Evolutionary conservation across 2,888 invertebrate genomes (phyloP).

Genomic region (Aplocera efformata): DNA sequence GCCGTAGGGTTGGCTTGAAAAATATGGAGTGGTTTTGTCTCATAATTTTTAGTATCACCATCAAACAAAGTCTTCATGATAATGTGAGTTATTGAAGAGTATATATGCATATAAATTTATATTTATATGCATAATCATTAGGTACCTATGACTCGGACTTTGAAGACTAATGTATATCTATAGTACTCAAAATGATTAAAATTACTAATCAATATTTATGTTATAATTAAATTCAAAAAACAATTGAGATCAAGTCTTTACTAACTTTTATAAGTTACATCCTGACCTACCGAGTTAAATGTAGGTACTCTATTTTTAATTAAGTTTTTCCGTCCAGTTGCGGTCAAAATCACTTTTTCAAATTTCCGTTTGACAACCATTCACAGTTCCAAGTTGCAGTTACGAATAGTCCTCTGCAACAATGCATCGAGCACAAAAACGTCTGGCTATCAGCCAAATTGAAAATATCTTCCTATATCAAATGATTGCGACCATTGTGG

Average conservation of each 20-base stretch:
- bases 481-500: conserved; percentile 55
- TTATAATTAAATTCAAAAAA: no score
- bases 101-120: no score
- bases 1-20: conserved; percentile 37
- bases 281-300: no score
- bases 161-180: no score
- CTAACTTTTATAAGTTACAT: no score
- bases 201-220: no score
- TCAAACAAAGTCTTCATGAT: conserved; percentile 43
- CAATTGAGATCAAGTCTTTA: no score
- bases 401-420: conserved; percentile 25
- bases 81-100: conserved; percentile 48
- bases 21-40: conserved; percentile 63
- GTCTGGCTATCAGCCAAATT: conserved; percentile 62
- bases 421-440: conserved; percentile 56
- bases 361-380: conserved; percentile 2
- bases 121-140: no score
- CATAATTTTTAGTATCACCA: conserved; percentile 46
- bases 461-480: conserved; percentile 58
- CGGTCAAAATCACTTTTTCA: conserved; percentile 1
- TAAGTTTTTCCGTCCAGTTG: no score
- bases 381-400: conserved; percentile 11
- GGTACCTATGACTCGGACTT: no score
- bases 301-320: no score
- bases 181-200: no score